Percentiles rank a stretch among this genome's conserved stretches.
Evolutionary conservation across 2,113 vertebrate species (phyloP).

Genomic region (Grantiella picta): DNA sequence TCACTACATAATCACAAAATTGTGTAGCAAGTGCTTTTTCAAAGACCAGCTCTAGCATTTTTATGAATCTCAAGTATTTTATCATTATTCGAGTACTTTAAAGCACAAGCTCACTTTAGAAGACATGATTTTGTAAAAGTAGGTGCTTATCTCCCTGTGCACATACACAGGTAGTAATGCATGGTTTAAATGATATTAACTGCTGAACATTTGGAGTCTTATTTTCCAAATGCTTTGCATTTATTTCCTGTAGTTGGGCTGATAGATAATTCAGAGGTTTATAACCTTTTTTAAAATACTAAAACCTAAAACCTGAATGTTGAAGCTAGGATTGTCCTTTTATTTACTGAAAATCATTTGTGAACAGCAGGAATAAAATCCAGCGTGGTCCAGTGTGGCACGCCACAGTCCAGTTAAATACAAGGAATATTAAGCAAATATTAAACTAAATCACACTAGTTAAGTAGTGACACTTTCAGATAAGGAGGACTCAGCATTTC

Average conservation of each 20-base stretch:
- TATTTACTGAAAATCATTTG: neutral
- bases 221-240: neutral
- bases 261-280: neutral
- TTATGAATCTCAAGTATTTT: neutral
- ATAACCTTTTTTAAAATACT: neutral
- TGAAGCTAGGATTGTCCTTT: neutral
- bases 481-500: neutral
- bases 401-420: too few species aligned
- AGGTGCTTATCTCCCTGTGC: neutral
- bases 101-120: neutral
- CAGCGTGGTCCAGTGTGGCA: neutral
- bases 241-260: neutral
- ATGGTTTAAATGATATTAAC: neutral
- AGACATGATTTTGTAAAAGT: neutral
- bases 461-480: neutral
- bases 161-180: fast-evolving
- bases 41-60: neutral
- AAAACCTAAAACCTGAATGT: neutral
- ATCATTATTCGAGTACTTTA: neutral
- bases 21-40: neutral
- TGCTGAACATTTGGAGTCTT: neutral
- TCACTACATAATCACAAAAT: neutral
- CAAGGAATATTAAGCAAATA: too few species aligned
- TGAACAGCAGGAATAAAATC: neutral
- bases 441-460: neutral